Base-by-base conservation (phyloP, 1,140 invertebrate species). In the Drosophila repletoides region DNA sequence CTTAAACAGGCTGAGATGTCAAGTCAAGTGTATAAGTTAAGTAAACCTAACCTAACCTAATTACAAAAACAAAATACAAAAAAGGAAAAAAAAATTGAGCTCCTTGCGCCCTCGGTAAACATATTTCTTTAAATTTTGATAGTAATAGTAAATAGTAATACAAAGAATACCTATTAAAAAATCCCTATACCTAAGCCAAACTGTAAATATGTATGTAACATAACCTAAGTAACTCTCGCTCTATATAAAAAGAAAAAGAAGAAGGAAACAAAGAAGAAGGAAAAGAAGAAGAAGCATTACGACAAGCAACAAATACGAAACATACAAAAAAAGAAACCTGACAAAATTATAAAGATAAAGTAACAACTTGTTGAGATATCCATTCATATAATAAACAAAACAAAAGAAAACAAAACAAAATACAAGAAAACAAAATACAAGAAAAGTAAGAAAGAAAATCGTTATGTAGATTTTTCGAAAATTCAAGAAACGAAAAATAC, bases 301-400 rank as follows among this genome's bases (percentile, higher is more conserved):
- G 76, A 58, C 66, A 73, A 61, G 79, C 64, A 69, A 84, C 56
- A 60, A 72, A 68, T 63, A 63, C 65, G 67, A 72, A 70, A 83
- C 76, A 74, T 74, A 84, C 77, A 83, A 83, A 84, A 61, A 72
- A 68, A 67, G 80, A 58, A 84, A 84, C 79, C 79, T 84, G 79
- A 84, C 55, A 60, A 68, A 84, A 86, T 80, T 81, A 74, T 59
- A 72, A 72, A 64, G 61, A 86, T 71, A 79, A 64, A 71, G 55
- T 75, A 74, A 77, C 55, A 84, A 74, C 60, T 86, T 71, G 64
- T 79, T 74, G 60, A 83, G 38, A 83, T 55, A 77, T 73, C 56
- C 63, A 76, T 73, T 77, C 56, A 79, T 79, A 84, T 71, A 79
- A 70, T 36, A 60, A 29, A 43, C 31, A 21, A 49, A 69, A 63